Evolutionary conservation across 2,113 vertebrate species (phyloP).

Genomic region (Sakesphorus luctuosus): DNA sequence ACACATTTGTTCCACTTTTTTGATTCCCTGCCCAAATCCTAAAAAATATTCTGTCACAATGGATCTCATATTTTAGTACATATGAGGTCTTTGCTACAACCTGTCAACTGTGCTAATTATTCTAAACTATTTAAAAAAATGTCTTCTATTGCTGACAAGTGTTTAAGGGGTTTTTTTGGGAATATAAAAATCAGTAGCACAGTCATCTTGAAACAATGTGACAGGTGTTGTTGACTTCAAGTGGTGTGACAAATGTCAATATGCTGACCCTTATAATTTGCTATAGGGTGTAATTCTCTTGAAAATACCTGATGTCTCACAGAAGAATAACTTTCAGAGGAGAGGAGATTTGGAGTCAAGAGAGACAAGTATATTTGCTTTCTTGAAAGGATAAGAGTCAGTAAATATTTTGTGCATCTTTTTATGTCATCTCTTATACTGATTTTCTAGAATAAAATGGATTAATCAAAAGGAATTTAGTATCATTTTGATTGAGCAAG

Average conservation of each 20-base stretch:
- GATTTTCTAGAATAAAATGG: neutral
- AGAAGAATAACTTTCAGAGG: neutral
- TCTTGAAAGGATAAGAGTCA: neutral
- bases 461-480: neutral
- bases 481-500: neutral
- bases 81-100: neutral
- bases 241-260: neutral
- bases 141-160: neutral
- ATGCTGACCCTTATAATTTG: neutral
- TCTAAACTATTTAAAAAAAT: neutral
- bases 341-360: neutral
- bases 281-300: neutral
- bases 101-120: constrained; percentile 7
- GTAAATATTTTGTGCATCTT: neutral
- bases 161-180: neutral
- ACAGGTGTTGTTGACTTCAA: neutral
- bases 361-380: neutral
- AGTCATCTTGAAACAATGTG: neutral
- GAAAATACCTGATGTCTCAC: neutral
- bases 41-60: neutral
- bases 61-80: neutral
- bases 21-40: neutral
- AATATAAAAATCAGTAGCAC: neutral
- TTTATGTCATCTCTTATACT: neutral
- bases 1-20: neutral